A percentile compares a stretch with the other conserved stretches of the same genome.
These are phyloP conservation scores for Micropterix aruncella DNA, from an alignment of 2,888 invertebrate genomes.

Conservation along the genomic window DNA sequence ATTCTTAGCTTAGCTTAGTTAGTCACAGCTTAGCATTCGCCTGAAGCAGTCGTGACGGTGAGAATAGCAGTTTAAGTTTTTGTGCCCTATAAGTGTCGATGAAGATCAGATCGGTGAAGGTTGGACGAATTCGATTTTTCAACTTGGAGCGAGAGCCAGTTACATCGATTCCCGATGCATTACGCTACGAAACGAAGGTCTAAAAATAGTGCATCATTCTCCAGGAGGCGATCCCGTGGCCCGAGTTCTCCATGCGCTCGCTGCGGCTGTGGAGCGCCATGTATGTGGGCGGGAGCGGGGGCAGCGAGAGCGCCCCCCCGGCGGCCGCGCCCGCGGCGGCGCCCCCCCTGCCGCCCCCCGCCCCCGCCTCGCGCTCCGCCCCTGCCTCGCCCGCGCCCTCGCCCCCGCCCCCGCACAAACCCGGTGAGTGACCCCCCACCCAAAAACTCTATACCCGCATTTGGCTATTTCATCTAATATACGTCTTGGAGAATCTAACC, in stretches of 20 bases:
- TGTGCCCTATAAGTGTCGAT: too few relatives aligned
- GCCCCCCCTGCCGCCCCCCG: not conserved
- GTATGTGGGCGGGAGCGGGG: slow-evolving; percentile 44
- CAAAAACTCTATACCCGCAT: not conserved
- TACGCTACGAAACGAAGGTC: too few relatives aligned
- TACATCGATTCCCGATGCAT: too few relatives aligned
- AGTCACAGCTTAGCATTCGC: too few relatives aligned
- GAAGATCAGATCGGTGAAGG: too few relatives aligned
- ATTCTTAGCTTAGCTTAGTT: too few relatives aligned
- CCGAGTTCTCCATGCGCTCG: slow-evolving; percentile 71
- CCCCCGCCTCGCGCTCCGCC: slow-evolving; percentile 5
- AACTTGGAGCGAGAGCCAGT: too few relatives aligned
- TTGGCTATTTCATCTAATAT: not conserved
- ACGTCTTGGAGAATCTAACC: too few relatives aligned
- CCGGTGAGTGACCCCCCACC: slow-evolving; percentile 1
- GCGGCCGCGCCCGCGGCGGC: slow-evolving; percentile 4
- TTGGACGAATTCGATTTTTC: too few relatives aligned
- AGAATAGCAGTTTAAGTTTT: too few relatives aligned
- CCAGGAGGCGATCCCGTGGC: slow-evolving; percentile 55
- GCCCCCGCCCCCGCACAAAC: slow-evolving; percentile 5
- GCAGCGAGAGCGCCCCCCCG: not conserved
- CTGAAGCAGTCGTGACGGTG: too few relatives aligned
- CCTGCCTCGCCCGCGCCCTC: slow-evolving; percentile 5
- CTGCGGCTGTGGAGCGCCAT: slow-evolving; percentile 76
- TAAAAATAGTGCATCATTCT: not conserved